Conservation (phyloP, 2,113 vertebrate genomes). For the Thomomys bottae region DNA sequence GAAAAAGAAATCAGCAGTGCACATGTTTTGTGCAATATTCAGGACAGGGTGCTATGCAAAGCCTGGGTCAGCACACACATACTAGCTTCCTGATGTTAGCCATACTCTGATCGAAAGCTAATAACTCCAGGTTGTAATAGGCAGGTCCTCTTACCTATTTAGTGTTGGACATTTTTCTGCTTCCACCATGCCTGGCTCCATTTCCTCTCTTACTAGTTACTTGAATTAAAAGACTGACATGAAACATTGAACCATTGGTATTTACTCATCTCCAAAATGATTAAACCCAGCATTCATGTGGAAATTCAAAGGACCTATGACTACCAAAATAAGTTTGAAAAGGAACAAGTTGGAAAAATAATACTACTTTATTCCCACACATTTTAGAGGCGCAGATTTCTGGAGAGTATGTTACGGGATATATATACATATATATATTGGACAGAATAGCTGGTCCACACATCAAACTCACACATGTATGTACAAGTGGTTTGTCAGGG, state of each 20-base stretch:
- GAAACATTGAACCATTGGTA: background rate
- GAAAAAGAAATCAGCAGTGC: background rate
- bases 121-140: background rate
- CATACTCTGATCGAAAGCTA: background rate
- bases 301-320: background rate
- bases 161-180: background rate
- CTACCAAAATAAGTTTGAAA: background rate
- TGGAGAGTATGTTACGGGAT: background rate
- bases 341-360: too few species aligned
- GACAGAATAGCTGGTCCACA: background rate
- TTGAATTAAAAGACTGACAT: background rate
- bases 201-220: background rate
- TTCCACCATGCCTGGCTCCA: background rate
- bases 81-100: background rate
- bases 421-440: too few species aligned
- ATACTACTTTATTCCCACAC: too few species aligned
- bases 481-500: background rate
- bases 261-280: background rate
- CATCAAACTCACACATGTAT: background rate
- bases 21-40: background rate
- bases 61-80: background rate
- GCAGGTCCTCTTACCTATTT: background rate
- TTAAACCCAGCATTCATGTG: background rate
- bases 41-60: background rate
- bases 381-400: background rate